A percentile compares a stretch with the other conserved stretches of the same genome.
Evolutionary conservation across 2,113 vertebrate species (phyloP).

Genomic region (Narcine bancroftii): DNA sequence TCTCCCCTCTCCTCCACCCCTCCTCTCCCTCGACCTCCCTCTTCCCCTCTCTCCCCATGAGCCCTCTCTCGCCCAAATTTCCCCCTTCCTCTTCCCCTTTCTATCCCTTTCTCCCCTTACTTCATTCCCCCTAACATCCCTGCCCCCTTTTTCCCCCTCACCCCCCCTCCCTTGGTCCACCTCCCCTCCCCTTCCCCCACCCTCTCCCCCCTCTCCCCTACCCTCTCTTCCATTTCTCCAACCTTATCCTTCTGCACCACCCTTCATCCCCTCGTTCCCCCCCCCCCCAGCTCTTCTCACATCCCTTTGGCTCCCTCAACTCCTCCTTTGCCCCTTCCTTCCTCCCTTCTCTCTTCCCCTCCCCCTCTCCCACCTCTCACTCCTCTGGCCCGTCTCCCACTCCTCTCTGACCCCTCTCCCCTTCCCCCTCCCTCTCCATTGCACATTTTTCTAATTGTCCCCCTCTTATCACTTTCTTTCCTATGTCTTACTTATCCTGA

Average conservation of each 20-base stretch:
- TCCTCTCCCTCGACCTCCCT: background rate
- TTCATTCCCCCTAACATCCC: background rate
- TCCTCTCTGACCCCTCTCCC: background rate
- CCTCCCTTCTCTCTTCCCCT: background rate
- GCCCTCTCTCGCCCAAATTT: background rate
- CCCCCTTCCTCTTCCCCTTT: background rate
- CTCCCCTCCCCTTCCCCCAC: background rate
- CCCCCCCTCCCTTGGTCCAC: background rate
- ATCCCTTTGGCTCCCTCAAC: too few species aligned
- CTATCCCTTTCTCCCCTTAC: background rate
- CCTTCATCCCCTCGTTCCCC: background rate
- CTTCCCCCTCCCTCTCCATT: background rate
- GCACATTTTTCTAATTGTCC: background rate
- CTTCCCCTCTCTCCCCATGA: background rate
- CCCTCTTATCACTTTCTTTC: too few species aligned
- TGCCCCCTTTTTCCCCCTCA: background rate
- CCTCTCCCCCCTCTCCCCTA: background rate
- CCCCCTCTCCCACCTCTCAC: background rate
- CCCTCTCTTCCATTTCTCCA: background rate
- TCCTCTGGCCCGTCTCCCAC: background rate
- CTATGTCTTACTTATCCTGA: background rate
- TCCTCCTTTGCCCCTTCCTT: background rate
- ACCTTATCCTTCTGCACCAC: too few species aligned
- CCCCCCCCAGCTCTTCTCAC: too few species aligned
- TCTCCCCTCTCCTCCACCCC: background rate